phyloP scores from a whole-genome alignment of 2,113 vertebrate species.

The Hypocryptadius cinnamomeus region DNA sequence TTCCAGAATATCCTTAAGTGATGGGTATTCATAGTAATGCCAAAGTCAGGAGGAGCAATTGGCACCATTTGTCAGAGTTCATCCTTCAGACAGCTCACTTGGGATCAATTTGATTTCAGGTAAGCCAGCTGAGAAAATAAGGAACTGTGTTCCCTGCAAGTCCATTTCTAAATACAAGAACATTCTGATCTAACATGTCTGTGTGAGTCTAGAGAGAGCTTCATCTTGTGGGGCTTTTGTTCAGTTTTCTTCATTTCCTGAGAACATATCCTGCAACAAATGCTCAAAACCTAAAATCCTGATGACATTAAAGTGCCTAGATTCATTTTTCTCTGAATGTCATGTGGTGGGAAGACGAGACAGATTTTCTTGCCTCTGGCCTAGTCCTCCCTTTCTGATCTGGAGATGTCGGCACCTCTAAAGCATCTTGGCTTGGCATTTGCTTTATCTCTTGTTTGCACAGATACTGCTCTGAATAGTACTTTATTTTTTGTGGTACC shows the following conservation, averaged over 20 bases:
- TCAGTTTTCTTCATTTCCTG: neutral
- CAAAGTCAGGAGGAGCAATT: neutral
- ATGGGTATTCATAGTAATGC: neutral
- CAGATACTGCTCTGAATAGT: neutral
- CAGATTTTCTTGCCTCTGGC: conserved; percentile 49
- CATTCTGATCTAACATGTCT: neutral
- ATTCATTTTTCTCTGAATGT: neutral
- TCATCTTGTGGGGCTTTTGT: neutral
- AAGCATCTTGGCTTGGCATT: conserved; percentile 4
- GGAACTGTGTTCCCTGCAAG: neutral
- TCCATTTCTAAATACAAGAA: neutral
- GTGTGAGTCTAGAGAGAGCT: neutral
- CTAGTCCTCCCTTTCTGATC: neutral
- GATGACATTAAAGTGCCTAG: neutral
- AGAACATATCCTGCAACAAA: neutral
- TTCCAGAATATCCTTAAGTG: neutral
- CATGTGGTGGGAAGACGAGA: neutral
- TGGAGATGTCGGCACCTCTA: neutral
- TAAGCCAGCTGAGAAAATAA: neutral
- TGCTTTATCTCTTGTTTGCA: conserved; percentile 25
- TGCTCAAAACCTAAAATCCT: neutral
- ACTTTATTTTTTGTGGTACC: conserved; percentile 25
- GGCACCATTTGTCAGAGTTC: neutral
- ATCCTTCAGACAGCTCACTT: neutral
- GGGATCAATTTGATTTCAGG: neutral